Percentiles rank a stretch among this genome's conserved stretches.
phyloP scores from a whole-genome alignment of 2,797 vertebrate species.

The Neomorphus geoffroyi region DNA sequence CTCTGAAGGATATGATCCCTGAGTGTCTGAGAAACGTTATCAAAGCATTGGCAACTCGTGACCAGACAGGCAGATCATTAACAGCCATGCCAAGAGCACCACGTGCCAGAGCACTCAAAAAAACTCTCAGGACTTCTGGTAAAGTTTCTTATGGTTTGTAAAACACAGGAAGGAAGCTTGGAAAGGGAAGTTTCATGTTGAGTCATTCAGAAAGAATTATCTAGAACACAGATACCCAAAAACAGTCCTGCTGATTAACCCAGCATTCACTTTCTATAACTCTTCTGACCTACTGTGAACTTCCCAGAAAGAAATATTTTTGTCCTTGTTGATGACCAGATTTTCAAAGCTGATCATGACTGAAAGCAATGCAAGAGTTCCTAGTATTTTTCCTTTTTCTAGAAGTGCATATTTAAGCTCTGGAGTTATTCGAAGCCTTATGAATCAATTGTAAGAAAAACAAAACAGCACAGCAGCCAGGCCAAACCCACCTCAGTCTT shows the following conservation, averaged over 20 bases:
- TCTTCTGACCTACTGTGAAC: neutral
- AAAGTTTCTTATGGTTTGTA: neutral
- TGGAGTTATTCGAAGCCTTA: neutral
- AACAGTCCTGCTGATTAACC: neutral
- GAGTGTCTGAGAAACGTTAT: neutral
- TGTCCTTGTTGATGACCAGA: neutral
- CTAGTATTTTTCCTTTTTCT: neutral
- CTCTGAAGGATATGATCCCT: neutral
- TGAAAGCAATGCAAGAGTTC: neutral
- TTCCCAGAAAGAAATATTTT: neutral
- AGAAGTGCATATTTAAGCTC: neutral
- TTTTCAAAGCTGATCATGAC: neutral
- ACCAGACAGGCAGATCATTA: neutral
- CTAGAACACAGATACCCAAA: neutral
- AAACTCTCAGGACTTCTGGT: neutral
- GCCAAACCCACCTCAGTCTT: neutral
- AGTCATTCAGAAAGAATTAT: neutral
- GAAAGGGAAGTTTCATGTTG: neutral
- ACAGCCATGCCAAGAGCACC: neutral
- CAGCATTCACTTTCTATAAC: neutral
- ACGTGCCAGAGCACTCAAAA: no score
- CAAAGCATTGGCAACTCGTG: neutral
- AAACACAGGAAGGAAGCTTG: neutral
- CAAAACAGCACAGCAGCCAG: fast-evolving
- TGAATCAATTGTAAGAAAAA: neutral